Evolutionary conservation across 2,797 vertebrate genomes (phyloP).

Genomic region (Myotis myotis): DNA sequence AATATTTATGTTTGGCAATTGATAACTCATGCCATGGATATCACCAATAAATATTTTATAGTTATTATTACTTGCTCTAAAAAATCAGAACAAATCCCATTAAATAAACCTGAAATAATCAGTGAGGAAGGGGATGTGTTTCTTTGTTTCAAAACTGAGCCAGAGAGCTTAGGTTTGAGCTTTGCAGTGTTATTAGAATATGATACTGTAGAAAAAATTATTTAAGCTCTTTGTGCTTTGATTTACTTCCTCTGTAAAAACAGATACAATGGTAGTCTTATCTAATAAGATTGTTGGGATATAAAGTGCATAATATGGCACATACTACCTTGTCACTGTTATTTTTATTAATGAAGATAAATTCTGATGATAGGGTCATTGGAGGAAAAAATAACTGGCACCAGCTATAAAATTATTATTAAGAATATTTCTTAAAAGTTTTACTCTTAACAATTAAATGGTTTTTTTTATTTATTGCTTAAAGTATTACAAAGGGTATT

Average conservation of each 20-base stretch:
- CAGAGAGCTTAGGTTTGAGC: not conserved
- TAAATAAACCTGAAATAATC: not conserved
- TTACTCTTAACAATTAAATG: conserved; percentile 28
- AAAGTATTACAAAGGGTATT: too few species aligned
- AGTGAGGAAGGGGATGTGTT: not conserved
- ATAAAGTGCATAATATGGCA: not conserved
- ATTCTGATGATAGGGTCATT: not conserved
- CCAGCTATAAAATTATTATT: not conserved
- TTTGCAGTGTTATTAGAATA: not conserved
- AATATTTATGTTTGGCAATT: not conserved
- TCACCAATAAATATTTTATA: not conserved
- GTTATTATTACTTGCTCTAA: not conserved
- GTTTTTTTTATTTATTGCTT: too few species aligned
- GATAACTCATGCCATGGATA: not conserved
- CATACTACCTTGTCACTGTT: not conserved
- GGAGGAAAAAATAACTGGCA: not conserved
- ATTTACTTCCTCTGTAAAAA: not conserved
- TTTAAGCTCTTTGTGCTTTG: not conserved
- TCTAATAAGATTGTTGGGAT: not conserved
- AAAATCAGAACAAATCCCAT: not conserved
- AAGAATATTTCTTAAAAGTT: not conserved
- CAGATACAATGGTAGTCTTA: not conserved
- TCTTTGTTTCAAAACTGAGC: conserved; percentile 24
- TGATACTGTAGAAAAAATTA: not conserved
- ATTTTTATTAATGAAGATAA: not conserved